These are phyloP conservation scores for Peromyscus eremicus DNA, from an alignment of 2,797 vertebrate genomes.

Conservation along the genomic window DNA sequence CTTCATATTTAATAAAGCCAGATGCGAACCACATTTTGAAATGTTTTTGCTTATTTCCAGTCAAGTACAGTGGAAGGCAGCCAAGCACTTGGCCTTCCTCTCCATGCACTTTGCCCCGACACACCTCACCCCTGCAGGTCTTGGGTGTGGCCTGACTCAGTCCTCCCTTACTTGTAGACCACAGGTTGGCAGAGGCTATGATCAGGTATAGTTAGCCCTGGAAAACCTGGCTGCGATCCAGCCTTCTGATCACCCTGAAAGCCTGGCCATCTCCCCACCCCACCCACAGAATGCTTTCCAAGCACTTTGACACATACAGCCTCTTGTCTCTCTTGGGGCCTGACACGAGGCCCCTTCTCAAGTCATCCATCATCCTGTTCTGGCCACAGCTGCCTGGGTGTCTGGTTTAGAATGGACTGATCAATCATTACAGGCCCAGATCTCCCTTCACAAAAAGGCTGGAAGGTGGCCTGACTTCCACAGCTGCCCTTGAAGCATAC, in stretches of 20 bases:
- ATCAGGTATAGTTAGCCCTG: background rate
- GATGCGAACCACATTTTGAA: background rate
- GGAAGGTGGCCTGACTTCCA: background rate
- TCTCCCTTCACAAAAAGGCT: background rate
- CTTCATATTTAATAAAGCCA: conserved; percentile 21
- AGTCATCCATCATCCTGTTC: background rate
- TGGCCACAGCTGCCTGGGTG: background rate
- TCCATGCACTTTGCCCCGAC: background rate
- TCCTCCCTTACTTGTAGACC: background rate
- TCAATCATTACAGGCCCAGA: background rate
- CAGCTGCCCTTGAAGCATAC: background rate
- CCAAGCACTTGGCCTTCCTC: background rate
- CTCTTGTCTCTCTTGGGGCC: background rate
- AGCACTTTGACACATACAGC: background rate
- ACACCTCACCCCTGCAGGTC: background rate
- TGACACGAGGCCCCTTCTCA: background rate
- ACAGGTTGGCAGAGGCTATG: background rate
- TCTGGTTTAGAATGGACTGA: background rate
- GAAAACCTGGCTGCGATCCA: background rate
- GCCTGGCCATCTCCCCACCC: background rate
- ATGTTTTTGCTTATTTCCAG: conserved; percentile 17
- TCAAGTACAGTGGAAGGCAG: background rate
- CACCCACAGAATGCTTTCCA: background rate
- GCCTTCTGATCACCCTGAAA: background rate
- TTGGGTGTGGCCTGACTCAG: background rate